These are phyloP conservation scores for Chymomyza amoena DNA, from an alignment of 2,888 invertebrate genomes.

Conservation along the genomic window DNA sequence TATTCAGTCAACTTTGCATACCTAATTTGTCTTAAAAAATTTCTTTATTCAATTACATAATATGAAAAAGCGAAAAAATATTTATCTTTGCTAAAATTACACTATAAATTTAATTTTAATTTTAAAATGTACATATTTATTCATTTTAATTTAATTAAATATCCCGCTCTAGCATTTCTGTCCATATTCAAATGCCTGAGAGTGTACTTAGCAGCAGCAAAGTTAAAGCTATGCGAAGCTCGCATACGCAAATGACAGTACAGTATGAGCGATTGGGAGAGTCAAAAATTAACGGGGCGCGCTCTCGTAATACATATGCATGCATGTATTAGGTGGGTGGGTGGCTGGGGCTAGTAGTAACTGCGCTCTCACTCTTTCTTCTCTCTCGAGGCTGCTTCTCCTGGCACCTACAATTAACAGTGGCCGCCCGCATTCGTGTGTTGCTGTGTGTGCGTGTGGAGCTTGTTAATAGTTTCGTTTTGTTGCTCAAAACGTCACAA, in stretches of 20 bases:
- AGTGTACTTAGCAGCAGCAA: slow-evolving; percentile 43
- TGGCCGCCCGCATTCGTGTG: not conserved
- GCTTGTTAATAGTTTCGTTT: slow-evolving; percentile 7
- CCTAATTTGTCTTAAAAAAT: no score
- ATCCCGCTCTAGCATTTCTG: no score
- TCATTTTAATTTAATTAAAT: no score
- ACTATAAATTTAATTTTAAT: no score
- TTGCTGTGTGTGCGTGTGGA: slow-evolving; percentile 1
- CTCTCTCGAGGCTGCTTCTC: not conserved
- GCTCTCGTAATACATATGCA: not conserved
- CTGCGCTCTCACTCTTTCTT: not conserved
- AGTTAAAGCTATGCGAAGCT: slow-evolving; percentile 44
- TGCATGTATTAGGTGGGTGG: not conserved
- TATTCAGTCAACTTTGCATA: no score
- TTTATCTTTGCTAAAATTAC: no score
- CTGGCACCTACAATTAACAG: not conserved
- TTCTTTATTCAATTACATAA: no score
- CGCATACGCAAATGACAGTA: not conserved
- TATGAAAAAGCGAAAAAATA: no score
- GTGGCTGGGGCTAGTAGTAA: not conserved
- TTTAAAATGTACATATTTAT: no score
- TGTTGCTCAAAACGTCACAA: not conserved
- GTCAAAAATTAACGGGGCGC: slow-evolving; percentile 5
- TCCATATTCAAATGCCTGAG: no score
- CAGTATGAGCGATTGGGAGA: not conserved